Evolutionary conservation across 2,113 vertebrate species (phyloP).

Genomic region (Acanthisitta chloris): DNA sequence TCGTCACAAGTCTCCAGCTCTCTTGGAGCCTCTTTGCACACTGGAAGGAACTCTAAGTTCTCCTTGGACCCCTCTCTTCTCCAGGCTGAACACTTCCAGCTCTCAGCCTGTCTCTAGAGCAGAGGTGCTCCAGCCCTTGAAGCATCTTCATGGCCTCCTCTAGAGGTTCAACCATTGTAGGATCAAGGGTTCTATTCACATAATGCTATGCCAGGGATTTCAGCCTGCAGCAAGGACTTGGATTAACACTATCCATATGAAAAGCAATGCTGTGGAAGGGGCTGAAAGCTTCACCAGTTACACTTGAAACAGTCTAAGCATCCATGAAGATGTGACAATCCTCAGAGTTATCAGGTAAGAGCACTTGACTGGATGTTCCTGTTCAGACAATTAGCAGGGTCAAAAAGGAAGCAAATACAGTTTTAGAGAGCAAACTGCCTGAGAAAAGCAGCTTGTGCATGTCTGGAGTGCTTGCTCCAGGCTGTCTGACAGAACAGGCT

Average conservation of each 20-base stretch:
- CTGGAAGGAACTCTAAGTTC: too few species aligned
- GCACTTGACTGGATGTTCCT: background rate
- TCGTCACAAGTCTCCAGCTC: too few species aligned
- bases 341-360: background rate
- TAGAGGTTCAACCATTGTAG: too few species aligned
- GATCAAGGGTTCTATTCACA: too few species aligned
- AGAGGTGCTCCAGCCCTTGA: too few species aligned
- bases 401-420: background rate
- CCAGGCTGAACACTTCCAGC: too few species aligned
- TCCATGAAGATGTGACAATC: background rate
- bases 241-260: background rate
- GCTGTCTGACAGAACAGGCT: background rate
- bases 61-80: too few species aligned
- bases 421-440: background rate
- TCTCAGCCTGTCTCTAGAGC: too few species aligned
- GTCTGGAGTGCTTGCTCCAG: background rate
- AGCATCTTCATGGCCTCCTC: too few species aligned
- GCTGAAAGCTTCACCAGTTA: background rate
- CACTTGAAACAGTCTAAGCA: background rate
- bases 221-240: background rate
- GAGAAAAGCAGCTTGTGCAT: background rate
- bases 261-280: background rate
- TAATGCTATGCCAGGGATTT: background rate
- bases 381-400: background rate
- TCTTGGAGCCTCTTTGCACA: too few species aligned